Evolutionary conservation across 2,888 invertebrate species (phyloP).

Genomic region (Mythimna lalbum): DNA sequence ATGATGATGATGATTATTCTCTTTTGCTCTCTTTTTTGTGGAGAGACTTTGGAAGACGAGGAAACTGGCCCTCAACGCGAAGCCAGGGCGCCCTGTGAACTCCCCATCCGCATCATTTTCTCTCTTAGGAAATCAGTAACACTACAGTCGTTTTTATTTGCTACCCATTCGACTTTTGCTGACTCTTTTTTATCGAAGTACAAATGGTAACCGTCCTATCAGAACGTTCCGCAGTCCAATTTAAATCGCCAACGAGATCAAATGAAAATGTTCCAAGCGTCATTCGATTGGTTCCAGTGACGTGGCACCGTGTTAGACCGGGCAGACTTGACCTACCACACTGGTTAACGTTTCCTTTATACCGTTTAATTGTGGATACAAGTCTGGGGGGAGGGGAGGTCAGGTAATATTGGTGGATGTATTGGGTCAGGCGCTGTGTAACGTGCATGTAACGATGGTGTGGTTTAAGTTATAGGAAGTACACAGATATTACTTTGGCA

Average conservation of each 20-base stretch:
- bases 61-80: no score
- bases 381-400: constrained; percentile 53
- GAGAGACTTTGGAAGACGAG: no score
- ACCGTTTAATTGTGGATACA: constrained; percentile 59
- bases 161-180: constrained; percentile 7
- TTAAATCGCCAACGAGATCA: constrained; percentile 70
- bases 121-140: no score
- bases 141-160: not conserved
- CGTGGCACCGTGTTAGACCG: constrained; percentile 63
- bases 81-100: no score
- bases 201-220: constrained; percentile 53
- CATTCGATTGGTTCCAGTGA: constrained; percentile 68
- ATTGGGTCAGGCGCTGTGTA: constrained; percentile 71
- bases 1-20: no score
- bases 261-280: constrained; percentile 71
- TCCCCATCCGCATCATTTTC: no score
- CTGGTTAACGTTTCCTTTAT: constrained; percentile 49
- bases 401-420: constrained; percentile 64
- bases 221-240: constrained; percentile 64
- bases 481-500: not conserved
- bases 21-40: no score
- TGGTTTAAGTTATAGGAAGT: constrained; percentile 56
- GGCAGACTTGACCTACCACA: constrained; percentile 63
- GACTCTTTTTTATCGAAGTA: constrained; percentile 40
- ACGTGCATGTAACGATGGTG: constrained; percentile 65